Evolutionary conservation across 2,888 invertebrate species (phyloP).

Genomic region (Luffia ferchaultella): DNA sequence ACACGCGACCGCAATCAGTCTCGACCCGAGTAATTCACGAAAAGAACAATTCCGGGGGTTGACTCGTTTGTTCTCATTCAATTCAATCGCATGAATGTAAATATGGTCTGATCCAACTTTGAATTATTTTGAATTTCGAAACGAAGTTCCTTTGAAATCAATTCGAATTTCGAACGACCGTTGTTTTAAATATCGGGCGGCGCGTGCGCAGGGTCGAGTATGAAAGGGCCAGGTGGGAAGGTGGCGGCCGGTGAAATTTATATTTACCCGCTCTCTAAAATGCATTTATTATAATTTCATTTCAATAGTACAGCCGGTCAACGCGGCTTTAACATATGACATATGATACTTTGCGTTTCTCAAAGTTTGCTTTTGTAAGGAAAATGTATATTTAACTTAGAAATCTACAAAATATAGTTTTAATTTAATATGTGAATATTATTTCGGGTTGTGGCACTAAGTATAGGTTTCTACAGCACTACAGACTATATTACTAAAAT

Average conservation of each 20-base stretch:
- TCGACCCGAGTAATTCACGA: conserved; percentile 22
- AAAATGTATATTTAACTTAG: not conserved
- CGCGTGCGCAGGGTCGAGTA: conserved; percentile 28
- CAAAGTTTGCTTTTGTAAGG: no score
- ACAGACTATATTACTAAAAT: no score
- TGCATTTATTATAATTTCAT: not conserved
- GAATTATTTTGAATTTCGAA: conserved; percentile 25
- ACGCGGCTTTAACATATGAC: no score
- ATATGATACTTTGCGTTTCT: no score
- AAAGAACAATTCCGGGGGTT: conserved; percentile 24
- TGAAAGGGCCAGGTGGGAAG: conserved; percentile 23
- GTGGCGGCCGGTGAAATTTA: conserved; percentile 8
- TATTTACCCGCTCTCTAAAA: conserved; percentile 1
- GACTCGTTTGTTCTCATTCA: conserved; percentile 13
- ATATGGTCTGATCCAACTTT: conserved; percentile 17
- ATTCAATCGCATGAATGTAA: no score
- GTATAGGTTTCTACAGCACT: no score
- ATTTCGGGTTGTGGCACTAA: no score
- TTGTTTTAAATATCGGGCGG: conserved; percentile 8
- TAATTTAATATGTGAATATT: not conserved
- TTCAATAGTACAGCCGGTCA: no score
- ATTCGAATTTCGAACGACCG: conserved; percentile 21
- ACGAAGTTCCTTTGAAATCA: conserved; percentile 20
- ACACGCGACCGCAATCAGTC: conserved; percentile 16
- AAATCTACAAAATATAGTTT: not conserved